Evolutionary conservation across 2,797 vertebrate species (phyloP).

Genomic region (Mormyrus proboscirostris): DNA sequence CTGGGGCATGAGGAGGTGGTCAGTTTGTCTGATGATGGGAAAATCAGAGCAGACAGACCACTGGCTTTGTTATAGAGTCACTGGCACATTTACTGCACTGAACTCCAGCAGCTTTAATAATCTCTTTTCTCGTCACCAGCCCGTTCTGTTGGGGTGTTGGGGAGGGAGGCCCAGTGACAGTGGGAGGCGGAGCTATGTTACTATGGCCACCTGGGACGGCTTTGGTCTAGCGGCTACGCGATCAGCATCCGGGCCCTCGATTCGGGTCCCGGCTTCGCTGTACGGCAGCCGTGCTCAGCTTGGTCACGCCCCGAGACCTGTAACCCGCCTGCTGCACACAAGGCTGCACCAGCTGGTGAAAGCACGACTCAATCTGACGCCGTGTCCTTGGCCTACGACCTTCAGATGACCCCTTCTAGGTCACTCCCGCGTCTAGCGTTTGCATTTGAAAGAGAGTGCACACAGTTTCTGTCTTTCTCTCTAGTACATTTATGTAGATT

Average conservation of each 20-base stretch:
- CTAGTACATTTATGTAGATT: background rate
- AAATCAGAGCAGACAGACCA: conserved; percentile 32
- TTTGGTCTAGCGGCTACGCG: background rate
- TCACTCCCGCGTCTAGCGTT: background rate
- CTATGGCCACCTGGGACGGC: background rate
- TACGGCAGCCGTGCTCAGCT: background rate
- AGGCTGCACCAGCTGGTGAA: background rate
- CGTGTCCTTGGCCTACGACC: background rate
- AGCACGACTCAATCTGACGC: background rate
- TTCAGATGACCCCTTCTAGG: background rate
- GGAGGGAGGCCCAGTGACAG: background rate
- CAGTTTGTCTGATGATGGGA: conserved; percentile 26
- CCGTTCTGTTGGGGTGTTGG: background rate
- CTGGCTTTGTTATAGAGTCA: conserved; percentile 15
- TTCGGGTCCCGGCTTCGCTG: background rate
- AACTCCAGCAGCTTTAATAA: conserved; percentile 30
- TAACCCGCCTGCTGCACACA: background rate
- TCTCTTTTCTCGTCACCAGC: conserved; percentile 19
- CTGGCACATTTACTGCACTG: background rate
- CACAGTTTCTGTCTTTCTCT: background rate
- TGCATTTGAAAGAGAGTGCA: background rate
- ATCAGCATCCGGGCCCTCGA: background rate
- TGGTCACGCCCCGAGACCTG: background rate
- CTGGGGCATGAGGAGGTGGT: background rate
- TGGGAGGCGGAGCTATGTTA: background rate